A percentile compares a stretch with the other conserved stretches of the same genome.
These are phyloP conservation scores for Protomyctophum bolini DNA, from an alignment of 2,113 vertebrate species.

Conservation along the genomic window DNA sequence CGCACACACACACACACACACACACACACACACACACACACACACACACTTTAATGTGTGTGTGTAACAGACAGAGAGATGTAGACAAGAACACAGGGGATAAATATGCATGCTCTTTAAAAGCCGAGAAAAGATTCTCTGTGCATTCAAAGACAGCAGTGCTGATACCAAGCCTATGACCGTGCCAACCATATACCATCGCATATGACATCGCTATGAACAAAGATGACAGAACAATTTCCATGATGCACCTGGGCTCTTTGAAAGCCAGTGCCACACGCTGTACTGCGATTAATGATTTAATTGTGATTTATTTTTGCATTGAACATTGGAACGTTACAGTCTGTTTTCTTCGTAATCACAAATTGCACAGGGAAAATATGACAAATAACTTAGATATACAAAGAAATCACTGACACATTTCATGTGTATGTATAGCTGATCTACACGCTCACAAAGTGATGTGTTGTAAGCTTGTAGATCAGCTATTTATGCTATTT, in stretches of 20 bases:
- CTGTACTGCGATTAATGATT: conserved; percentile 10
- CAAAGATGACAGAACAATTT: conserved; percentile 25
- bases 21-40: not conserved
- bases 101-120: not conserved
- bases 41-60: not conserved
- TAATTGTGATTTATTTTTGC: conserved; percentile 3
- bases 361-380: too few species aligned
- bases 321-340: not conserved
- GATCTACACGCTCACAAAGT: too few species aligned
- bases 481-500: too few species aligned
- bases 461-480: too few species aligned
- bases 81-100: not conserved
- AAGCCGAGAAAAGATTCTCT: not conserved
- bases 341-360: not conserved
- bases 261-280: conserved; percentile 27
- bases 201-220: not conserved
- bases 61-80: not conserved
- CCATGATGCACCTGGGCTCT: conserved; percentile 49
- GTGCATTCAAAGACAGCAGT: not conserved
- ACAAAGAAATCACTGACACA: too few species aligned
- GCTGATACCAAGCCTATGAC: conserved; percentile 9
- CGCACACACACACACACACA: too few species aligned
- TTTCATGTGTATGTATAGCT: too few species aligned
- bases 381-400: too few species aligned
- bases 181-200: too few species aligned